phyloP scores from a whole-genome alignment of 2,113 vertebrate genomes.

The Urocynchramus pylzowi region DNA sequence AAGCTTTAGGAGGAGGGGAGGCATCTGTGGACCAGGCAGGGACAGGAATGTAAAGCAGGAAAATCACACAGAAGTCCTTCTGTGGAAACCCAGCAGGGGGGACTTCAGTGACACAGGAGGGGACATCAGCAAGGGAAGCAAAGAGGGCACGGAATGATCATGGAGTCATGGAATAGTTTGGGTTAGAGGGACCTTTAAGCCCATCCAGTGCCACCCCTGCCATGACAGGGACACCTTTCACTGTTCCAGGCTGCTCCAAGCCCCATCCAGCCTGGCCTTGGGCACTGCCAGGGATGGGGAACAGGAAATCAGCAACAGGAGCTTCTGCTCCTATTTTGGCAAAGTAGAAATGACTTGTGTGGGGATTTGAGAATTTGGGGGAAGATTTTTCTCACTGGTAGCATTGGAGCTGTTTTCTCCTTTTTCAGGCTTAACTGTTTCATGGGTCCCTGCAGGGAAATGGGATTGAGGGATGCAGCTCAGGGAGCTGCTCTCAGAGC shows the following conservation, averaged over 20 bases:
- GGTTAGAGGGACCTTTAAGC: neutral
- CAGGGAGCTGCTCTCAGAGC: neutral
- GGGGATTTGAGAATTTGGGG: accelerated
- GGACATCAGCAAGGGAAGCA: neutral
- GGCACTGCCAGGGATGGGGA: neutral
- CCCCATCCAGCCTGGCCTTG: neutral
- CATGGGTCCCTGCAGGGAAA: neutral
- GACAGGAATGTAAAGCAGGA: neutral
- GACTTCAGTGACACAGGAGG: neutral
- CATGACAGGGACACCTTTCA: neutral
- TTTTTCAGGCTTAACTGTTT: neutral
- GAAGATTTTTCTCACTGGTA: neutral
- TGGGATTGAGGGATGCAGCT: accelerated
- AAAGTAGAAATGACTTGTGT: accelerated
- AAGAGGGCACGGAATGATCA: neutral
- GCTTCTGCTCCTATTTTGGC: neutral
- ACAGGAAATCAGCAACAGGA: neutral
- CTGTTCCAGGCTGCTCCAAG: neutral
- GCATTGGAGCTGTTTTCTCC: neutral
- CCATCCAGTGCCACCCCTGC: neutral
- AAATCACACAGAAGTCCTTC: neutral
- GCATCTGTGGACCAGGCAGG: neutral
- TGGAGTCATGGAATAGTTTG: neutral
- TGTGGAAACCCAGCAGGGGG: neutral
- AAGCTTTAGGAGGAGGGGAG: neutral